A percentile compares a stretch with the other conserved stretches of the same genome.
These are phyloP conservation scores for Dromius quadrimaculatus DNA, from an alignment of 2,888 invertebrate genomes.

Conservation along the genomic window DNA sequence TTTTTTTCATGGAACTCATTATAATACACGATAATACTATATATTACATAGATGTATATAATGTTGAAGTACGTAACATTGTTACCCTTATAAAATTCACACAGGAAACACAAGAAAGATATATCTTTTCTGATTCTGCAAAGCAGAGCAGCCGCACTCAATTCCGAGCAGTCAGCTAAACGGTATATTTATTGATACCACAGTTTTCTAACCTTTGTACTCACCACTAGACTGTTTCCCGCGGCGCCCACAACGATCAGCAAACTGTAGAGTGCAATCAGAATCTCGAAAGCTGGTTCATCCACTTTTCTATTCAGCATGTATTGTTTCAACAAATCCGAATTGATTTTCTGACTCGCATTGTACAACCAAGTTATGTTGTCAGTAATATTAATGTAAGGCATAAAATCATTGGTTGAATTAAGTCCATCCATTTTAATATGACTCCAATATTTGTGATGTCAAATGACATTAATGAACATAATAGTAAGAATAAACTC, in stretches of 20 bases:
- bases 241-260: constrained; percentile 85
- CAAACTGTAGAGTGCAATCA: constrained; percentile 79
- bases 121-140: no score
- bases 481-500: background rate
- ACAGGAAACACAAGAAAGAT: no score
- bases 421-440: constrained; percentile 9
- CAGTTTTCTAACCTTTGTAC: no score
- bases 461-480: no score
- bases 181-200: no score
- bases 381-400: constrained; percentile 34
- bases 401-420: background rate
- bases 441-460: background rate
- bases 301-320: constrained; percentile 79
- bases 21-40: no score
- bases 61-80: no score
- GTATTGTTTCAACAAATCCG: constrained; percentile 72
- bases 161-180: no score
- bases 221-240: constrained; percentile 89
- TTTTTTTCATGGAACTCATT: no score
- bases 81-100: no score
- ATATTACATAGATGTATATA: no score
- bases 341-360: constrained; percentile 49
- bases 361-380: constrained; percentile 42
- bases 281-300: constrained; percentile 75
- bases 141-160: no score